Percentiles rank a stretch among this genome's conserved stretches.
Conservation (phyloP, 2,888 invertebrate species). For the Protodeltote pygarga region DNA sequence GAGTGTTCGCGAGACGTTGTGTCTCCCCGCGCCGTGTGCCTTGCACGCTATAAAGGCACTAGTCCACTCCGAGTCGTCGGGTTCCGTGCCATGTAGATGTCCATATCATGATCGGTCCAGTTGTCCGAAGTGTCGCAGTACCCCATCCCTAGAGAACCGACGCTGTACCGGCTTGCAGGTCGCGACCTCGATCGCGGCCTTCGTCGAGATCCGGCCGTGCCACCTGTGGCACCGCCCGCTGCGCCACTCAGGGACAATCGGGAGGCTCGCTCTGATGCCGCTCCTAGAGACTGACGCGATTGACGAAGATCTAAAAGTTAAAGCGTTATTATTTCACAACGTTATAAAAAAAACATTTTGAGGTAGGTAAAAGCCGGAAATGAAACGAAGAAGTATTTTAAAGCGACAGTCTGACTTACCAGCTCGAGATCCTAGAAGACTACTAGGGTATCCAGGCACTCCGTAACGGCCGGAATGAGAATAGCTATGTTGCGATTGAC, state of each 20-base stretch:
- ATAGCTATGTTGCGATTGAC: conserved; percentile 96
- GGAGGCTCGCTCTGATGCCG: conserved; percentile 93
- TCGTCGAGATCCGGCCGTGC: conserved; percentile 88
- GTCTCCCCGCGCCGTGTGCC: conserved; percentile 60
- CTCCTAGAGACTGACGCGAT: conserved; percentile 94
- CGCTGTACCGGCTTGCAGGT: conserved; percentile 92
- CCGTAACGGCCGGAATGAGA: conserved; percentile 93
- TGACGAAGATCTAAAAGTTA: conserved; percentile 91
- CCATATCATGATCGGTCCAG: conserved; percentile 98
- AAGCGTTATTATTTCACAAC: not conserved
- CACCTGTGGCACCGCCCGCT: conserved; percentile 88
- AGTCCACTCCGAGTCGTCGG: conserved; percentile 94
- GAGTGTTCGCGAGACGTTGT: conserved; percentile 56
- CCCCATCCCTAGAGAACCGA: conserved; percentile 94
- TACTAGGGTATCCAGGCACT: conserved; percentile 92
- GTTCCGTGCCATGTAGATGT: conserved; percentile 97
- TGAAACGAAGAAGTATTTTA: conserved; percentile 36
- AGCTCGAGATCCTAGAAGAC: conserved; percentile 83
- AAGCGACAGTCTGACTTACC: conserved; percentile 68
- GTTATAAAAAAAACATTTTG: not conserved
- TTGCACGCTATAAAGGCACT: conserved; percentile 91
- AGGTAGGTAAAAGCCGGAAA: conserved; percentile 29
- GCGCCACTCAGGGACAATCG: conserved; percentile 90
- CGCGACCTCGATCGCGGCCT: conserved; percentile 93
- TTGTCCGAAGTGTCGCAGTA: conserved; percentile 96